Percentiles rank a stretch among this genome's conserved stretches.
Evolutionary conservation across 2,113 vertebrate species (phyloP).

Genomic region (Myrmecophaga tridactyla): DNA sequence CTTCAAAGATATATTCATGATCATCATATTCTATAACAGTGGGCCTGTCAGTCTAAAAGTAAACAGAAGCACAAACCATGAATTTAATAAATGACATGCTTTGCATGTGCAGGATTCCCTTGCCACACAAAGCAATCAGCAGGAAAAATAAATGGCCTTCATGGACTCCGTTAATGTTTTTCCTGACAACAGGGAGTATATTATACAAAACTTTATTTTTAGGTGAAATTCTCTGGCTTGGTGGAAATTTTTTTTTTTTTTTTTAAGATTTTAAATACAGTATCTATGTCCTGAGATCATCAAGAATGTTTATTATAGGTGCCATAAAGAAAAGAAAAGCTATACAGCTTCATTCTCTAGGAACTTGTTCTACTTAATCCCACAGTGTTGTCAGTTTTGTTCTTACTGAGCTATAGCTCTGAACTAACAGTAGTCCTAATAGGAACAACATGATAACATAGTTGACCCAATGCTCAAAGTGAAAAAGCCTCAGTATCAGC

Average conservation of each 20-base stretch:
- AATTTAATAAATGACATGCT: not conserved
- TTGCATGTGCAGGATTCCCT: not conserved
- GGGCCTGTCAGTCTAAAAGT: conserved; percentile 93
- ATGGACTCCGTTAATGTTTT: not conserved
- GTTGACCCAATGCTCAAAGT: not conserved
- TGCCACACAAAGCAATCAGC: not conserved
- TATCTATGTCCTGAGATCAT: not conserved
- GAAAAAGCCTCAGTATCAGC: not conserved
- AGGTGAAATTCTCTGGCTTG: not conserved
- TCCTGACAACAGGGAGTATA: not conserved
- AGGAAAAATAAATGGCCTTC: not conserved
- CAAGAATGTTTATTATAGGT: not conserved
- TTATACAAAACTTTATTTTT: not conserved
- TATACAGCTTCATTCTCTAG: conserved; percentile 4
- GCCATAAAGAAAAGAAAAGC: not conserved
- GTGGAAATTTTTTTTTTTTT: not conserved
- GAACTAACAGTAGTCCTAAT: not conserved
- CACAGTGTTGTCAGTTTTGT: not conserved
- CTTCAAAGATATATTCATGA: conserved; percentile 99
- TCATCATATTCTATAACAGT: conserved; percentile 99
- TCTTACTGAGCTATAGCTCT: conserved; percentile 1
- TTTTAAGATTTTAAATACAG: not conserved
- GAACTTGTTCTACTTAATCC: not conserved
- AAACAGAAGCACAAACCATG: conserved; percentile 47
- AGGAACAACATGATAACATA: not conserved